Evolutionary conservation across 2,888 invertebrate species (phyloP).

Genomic region (Aphrophora alni): DNA sequence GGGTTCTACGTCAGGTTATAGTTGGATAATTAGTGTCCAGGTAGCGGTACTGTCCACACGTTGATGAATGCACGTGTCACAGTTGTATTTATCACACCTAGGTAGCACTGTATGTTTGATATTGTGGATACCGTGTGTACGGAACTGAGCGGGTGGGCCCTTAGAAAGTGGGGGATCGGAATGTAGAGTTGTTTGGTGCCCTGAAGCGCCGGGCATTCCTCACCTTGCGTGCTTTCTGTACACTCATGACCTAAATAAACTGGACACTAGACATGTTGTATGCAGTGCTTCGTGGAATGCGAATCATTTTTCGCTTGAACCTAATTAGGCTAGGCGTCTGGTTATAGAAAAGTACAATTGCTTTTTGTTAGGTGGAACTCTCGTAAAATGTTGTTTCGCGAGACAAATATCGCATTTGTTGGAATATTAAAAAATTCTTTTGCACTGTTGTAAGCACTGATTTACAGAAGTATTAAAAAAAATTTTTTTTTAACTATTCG

Average conservation of each 20-base stretch:
- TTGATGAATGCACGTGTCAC: not conserved
- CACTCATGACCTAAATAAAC: constrained; percentile 33
- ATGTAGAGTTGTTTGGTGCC: constrained; percentile 28
- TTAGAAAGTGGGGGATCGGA: constrained; percentile 29
- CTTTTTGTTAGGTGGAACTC: not conserved
- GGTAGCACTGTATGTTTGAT: constrained; percentile 3
- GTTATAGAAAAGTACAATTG: not conserved
- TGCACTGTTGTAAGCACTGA: no score
- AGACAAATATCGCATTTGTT: no score
- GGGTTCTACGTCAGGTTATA: no score
- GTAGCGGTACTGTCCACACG: not conserved
- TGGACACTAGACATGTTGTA: constrained; percentile 11
- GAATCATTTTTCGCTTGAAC: not conserved
- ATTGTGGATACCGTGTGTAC: not conserved
- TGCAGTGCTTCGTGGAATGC: not conserved
- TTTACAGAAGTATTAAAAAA: no score
- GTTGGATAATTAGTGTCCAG: not conserved
- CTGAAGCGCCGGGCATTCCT: constrained; percentile 27
- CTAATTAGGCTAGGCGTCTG: not conserved
- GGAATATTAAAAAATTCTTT: no score
- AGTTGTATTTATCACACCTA: constrained; percentile 14
- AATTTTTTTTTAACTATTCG: no score
- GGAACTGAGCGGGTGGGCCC: constrained; percentile 26
- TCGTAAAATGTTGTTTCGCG: not conserved
- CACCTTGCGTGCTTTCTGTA: constrained; percentile 11